A percentile compares a stretch with the other conserved stretches of the same genome.
These are phyloP conservation scores for Glaucidium brasilianum DNA, from an alignment of 2,113 vertebrate genomes.

Conservation along the genomic window DNA sequence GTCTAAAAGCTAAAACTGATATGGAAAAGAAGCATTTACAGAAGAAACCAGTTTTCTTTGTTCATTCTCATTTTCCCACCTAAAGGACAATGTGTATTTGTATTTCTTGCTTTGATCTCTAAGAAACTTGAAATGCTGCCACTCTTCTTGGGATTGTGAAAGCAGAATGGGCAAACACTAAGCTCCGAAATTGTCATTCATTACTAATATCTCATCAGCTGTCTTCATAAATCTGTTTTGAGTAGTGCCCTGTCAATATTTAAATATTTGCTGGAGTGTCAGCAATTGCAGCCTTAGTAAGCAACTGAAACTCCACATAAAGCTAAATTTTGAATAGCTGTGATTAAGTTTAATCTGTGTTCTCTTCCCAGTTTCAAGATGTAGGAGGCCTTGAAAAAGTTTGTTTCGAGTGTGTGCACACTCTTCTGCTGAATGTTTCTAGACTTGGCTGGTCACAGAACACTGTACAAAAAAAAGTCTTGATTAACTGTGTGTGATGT, in stretches of 20 bases:
- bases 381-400: not conserved
- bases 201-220: not conserved
- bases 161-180: not conserved
- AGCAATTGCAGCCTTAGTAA: not conserved
- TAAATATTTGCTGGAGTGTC: not conserved
- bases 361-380: not conserved
- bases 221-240: not conserved
- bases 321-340: not conserved
- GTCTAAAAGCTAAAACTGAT: not conserved
- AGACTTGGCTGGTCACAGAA: not conserved
- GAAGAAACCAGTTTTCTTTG: not conserved
- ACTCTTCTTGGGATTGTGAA: not conserved
- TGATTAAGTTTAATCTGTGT: not conserved
- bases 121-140: not conserved
- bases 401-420: not conserved
- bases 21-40: not conserved
- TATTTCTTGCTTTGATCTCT: not conserved
- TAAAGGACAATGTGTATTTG: not conserved
- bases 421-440: not conserved
- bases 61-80: not conserved
- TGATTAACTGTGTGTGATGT: not conserved
- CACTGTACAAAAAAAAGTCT: not conserved
- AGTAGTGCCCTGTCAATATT: not conserved
- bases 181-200: not conserved
- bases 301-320: not conserved